Evolutionary conservation across 2,113 vertebrate genomes (phyloP).

Genomic region (Oncorhynchus tshawytscha): DNA sequence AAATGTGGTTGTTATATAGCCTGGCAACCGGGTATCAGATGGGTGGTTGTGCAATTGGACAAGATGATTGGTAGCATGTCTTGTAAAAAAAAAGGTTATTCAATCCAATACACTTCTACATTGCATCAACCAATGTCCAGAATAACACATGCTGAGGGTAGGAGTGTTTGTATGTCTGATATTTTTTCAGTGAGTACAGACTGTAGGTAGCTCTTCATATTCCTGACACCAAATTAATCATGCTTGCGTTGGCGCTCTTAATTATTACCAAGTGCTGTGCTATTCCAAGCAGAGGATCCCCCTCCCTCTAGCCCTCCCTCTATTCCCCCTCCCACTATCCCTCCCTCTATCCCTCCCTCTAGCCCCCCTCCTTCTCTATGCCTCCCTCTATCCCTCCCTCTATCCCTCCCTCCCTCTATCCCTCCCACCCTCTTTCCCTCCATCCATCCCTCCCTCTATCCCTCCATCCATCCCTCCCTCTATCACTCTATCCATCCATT

Average conservation of each 20-base stretch:
- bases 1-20: background rate
- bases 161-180: background rate
- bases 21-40: background rate
- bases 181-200: conserved; percentile 15
- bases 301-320: background rate
- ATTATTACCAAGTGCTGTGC: conserved; percentile 68
- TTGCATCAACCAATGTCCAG: background rate
- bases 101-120: background rate
- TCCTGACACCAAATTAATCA: conserved; percentile 48
- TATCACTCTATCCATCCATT: too few species aligned
- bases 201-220: conserved; percentile 31
- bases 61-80: background rate
- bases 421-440: too few species aligned
- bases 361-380: too few species aligned
- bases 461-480: too few species aligned
- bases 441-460: too few species aligned
- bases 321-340: too few species aligned
- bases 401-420: rapidly evolving
- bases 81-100: conserved; percentile 6
- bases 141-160: background rate
- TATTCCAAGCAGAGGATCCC: conserved; percentile 35
- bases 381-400: too few species aligned
- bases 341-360: rapidly evolving
- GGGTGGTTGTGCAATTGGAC: background rate
- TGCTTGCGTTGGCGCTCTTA: conserved; percentile 63